Evolutionary conservation across 1,140 invertebrate species (phyloP), one percentile per base, ranked within the genome.

Genomic region (Drosophila asahinai): DNA sequence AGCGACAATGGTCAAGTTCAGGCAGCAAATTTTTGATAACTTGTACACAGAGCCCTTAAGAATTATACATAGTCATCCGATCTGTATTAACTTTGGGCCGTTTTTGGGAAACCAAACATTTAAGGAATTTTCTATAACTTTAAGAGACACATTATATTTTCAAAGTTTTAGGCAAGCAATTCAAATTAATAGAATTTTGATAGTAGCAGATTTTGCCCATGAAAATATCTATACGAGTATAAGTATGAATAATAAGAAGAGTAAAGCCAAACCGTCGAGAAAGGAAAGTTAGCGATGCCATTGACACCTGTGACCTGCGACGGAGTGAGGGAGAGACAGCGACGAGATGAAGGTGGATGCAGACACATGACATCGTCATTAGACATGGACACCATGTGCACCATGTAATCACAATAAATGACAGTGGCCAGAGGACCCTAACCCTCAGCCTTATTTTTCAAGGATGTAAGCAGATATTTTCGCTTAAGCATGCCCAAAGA

Each of bases 391-490:
- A 75, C 42, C 72, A 30, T 30, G 27, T 30, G 27, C 27, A 7
- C 38, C 72, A 62, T 71, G 47, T 75, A 75, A 62, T 75, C 66
- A 61, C 59, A 63, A 58, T 72, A 57, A 75, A 75, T 75, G 72
- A 73, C 72, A 76, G 48, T 52, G 52, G 22, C 47, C 55, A 30
- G n/a, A 55, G 12, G 15, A 55, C 12, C 33, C 22, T 33, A 40
- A n/a, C 47, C 2, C 19, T 17, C 27, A 27, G 6, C 27, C 27
- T 27, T 27, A 27, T 27, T 27, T 27, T 30, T 5, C 5, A 30
- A 30, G 12, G 47, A 1, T 47, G 71, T 75, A 75, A 54, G 54
- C 38, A 33, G 62, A 76, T 55, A 43, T 52, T 67, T 67, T 22
- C 15, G 47, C 42, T 59, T 40, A 54, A 54, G 59, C 71, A 68